Base-by-base conservation (phyloP, 2,888 invertebrate genomes). In the Lepidonotus clava region DNA sequence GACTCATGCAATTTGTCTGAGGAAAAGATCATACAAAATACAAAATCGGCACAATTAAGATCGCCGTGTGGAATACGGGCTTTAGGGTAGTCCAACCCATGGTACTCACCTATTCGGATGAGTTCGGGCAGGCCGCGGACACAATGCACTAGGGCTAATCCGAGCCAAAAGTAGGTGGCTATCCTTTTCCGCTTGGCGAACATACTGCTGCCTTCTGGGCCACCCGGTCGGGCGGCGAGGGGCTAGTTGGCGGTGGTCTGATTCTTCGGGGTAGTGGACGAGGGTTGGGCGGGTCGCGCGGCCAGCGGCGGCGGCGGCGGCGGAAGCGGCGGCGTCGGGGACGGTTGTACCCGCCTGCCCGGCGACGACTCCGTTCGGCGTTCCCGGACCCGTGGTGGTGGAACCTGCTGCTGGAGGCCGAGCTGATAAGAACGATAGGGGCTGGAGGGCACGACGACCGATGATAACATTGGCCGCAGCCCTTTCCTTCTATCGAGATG, bases 151-250 rank as follows among this genome's bases (percentile, higher is more conserved):
- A 83, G 38, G 32, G 83, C 83, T 53, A 83, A 38, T 38, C 83
- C 83, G 28, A 83, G 56, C 83, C 83, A 83, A 34, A 83, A 83
- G 56, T 56, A 83, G 51, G 83, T 83, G 53, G 53, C 83, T 38
- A 83, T 56, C 56, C 83, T 28, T 83, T 36, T 83, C 32, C 56
- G 14, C 46, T 83, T 38, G 24, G 56, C 46, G n/a, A 56, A 56
- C 83, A 83, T 83, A 38, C 32, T 53, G 53, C 83, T 24, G 18
- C 36, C 56, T 41, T 14, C 11, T 21, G 38, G 71, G 71, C 71
- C 38, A 38, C 71, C 36, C 36, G 36, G 36, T 11, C 36, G 36
- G 66, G 66, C 14, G 71, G 34, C 38, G 34, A 71, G 38, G 71
- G 38, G 71, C 71, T 71, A 38, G 61, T 61, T 71, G 36, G 36